Base-by-base conservation (phyloP, 2,797 vertebrate species). In the Bryconaethiops microstoma region DNA sequence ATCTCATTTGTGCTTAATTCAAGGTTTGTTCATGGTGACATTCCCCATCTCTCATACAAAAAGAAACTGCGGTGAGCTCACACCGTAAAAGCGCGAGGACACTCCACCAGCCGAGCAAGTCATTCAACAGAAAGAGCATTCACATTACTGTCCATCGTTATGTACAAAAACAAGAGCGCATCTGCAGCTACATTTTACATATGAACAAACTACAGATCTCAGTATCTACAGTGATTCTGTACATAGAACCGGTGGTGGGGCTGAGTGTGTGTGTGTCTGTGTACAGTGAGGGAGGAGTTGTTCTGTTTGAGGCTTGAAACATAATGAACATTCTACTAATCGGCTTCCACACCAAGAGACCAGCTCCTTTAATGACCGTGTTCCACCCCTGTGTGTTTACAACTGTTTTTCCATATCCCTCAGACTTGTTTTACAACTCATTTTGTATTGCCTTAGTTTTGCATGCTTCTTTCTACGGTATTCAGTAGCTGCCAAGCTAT, bases 141-240 rank as follows among this genome's bases (percentile, higher is more conserved):
- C 96, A 98, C 96, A 97, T 96, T 95, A 96, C 93, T 94, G 93
- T 95, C 95, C 77, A 82, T 95, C 89, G 69, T 89, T 97, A 97
- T 98, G 96, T 97, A 98, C 96, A 99, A 91, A 94, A 78, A 75
- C 81, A 83, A 87, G 91, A 93, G 95, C 93, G 94, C 92, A 90
- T 92, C 90, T 88, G 91, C 92, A 92, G 94, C 95, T 95, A 95
- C 97, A 97, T 97, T 95, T 96, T 96, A 98, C 95, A 97, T 96
- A 97, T 96, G 94, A 95, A 97, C 95, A 95, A 95, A 94, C 92
- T 92, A 94, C 85, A 88, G 90, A 88, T 74, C 88, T 92, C 86
- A 62, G 77, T 91, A 91, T 93, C 91, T 92, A 92, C 90, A 93
- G 92, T 91, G 89, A 78, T 91, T 88, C 90, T 92, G 84, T 91